These are phyloP conservation scores for Epinotia demarniana DNA, from an alignment of 2,888 invertebrate genomes.

Conservation along the genomic window DNA sequence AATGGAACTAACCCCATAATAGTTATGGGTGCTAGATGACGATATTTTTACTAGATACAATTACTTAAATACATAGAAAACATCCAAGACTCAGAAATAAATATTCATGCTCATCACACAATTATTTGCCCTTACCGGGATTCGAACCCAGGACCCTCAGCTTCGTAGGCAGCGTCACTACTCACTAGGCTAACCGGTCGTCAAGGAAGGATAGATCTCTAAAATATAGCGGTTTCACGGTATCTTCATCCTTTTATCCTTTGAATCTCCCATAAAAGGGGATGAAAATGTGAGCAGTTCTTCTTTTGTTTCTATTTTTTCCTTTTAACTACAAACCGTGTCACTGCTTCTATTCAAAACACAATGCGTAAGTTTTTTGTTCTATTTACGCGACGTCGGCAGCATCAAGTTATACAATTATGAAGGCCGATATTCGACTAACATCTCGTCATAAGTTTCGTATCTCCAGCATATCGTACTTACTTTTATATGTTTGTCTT, in stretches of 20 bases:
- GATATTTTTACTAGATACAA: too few relatives aligned
- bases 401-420: constrained; percentile 9
- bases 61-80: too few relatives aligned
- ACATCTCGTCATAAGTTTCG: not conserved
- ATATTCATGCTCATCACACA: too few relatives aligned
- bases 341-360: constrained; percentile 14
- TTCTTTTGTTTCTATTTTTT: constrained; percentile 53
- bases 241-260: constrained; percentile 42
- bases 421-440: not conserved
- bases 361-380: constrained; percentile 15
- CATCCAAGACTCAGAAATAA: too few relatives aligned
- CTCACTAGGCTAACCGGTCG: too few relatives aligned
- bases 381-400: constrained; percentile 1
- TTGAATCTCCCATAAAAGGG: constrained; percentile 50
- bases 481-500: not conserved
- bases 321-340: constrained; percentile 19
- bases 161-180: too few relatives aligned
- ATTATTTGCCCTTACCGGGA: too few relatives aligned
- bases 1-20: too few relatives aligned
- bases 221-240: constrained; percentile 2
- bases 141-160: too few relatives aligned
- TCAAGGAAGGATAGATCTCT: not conserved
- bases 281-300: constrained; percentile 52
- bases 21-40: too few relatives aligned
- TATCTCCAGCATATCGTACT: not conserved